Evolutionary conservation across 1,140 invertebrate genomes (phyloP).

Genomic region (Hyles euphorbiae): DNA sequence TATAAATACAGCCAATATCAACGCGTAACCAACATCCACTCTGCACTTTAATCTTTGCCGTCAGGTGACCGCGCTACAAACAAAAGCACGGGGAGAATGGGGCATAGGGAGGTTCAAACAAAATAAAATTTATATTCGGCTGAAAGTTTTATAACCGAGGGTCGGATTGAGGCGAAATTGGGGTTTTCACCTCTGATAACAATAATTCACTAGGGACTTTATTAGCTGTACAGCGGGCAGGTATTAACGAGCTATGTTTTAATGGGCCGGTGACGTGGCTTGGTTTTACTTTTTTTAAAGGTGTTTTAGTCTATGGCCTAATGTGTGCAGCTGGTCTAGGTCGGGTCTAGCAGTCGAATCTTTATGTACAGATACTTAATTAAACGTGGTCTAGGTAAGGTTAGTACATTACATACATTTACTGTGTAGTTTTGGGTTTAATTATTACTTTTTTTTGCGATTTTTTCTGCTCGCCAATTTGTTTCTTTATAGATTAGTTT

Average conservation of each 20-base stretch:
- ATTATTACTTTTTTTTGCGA: too few species aligned
- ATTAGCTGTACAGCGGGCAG: conserved; percentile 40
- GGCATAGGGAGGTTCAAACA: conserved; percentile 24
- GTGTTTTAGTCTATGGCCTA: too few species aligned
- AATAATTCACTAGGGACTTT: conserved; percentile 53
- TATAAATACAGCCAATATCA: not conserved
- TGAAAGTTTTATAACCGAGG: conserved; percentile 51
- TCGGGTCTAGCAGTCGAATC: too few species aligned
- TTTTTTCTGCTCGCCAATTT: too few species aligned
- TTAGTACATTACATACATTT: too few species aligned
- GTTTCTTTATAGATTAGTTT: too few species aligned
- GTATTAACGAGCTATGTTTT: conserved; percentile 30
- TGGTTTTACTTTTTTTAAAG: too few species aligned
- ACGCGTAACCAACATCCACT: not conserved
- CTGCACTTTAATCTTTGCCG: conserved; percentile 25
- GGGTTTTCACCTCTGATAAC: conserved; percentile 44
- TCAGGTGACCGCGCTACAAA: conserved; percentile 45
- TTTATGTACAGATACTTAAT: too few species aligned
- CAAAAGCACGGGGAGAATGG: conserved; percentile 17
- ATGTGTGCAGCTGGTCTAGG: too few species aligned
- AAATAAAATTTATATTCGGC: conserved; percentile 44
- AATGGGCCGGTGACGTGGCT: not conserved
- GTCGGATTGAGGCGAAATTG: conserved; percentile 34
- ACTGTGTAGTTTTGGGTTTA: too few species aligned
- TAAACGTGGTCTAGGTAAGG: too few species aligned